Evolutionary conservation across 2,888 invertebrate species (phyloP).

Genomic region (Euzetes globulus): DNA sequence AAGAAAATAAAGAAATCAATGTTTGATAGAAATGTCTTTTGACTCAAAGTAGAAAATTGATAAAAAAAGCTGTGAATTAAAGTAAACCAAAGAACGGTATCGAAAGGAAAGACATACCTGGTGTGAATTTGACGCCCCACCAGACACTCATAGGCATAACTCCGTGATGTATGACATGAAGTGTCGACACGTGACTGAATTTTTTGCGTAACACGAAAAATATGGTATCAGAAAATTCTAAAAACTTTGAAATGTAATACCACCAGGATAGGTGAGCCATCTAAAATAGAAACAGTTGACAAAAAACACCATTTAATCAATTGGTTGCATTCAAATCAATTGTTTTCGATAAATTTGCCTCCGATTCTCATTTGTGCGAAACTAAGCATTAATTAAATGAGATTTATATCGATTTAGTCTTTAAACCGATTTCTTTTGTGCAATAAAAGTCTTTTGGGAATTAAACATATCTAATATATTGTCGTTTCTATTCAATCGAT

Average conservation of each 20-base stretch:
- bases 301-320: conserved; percentile 41
- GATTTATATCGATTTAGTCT: too few species aligned
- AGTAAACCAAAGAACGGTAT: not conserved
- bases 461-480: too few species aligned
- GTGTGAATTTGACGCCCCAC: conserved; percentile 53
- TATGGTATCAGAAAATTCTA: conserved; percentile 76
- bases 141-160: conserved; percentile 52
- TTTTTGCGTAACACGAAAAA: conserved; percentile 80
- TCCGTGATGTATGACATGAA: conserved; percentile 83
- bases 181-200: conserved; percentile 73
- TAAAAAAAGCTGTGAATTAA: not conserved
- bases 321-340: not conserved
- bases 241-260: conserved; percentile 80
- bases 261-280: conserved; percentile 81
- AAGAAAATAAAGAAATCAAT: not conserved
- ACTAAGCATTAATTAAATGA: too few species aligned
- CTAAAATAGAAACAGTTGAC: conserved; percentile 53
- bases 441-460: too few species aligned
- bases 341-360: too few species aligned
- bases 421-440: too few species aligned
- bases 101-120: conserved; percentile 39
- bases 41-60: not conserved
- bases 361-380: too few species aligned
- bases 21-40: not conserved
- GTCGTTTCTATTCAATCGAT: too few species aligned